Percentiles rank a stretch among this genome's conserved stretches.
Conservation (phyloP, 2,113 vertebrate species). For the Noctilio leporinus region DNA sequence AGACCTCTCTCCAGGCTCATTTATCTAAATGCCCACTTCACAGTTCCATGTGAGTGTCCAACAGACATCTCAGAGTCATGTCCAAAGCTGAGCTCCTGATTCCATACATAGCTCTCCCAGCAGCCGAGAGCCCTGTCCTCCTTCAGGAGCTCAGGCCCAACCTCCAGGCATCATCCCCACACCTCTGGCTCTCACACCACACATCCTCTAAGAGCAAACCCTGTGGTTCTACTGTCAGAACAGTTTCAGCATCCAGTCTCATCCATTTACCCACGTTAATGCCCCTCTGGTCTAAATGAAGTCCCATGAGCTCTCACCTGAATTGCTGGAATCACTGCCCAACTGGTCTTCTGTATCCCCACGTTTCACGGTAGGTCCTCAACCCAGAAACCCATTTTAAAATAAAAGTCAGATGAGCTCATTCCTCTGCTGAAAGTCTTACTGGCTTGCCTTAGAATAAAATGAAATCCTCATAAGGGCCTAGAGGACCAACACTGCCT, state of each 20-base stretch:
- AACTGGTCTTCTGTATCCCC: not conserved
- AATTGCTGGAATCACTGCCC: not conserved
- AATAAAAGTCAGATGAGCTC: not conserved
- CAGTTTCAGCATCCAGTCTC: not conserved
- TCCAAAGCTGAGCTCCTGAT: not conserved
- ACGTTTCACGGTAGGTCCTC: not conserved
- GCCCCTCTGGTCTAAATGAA: not conserved
- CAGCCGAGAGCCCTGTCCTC: not conserved
- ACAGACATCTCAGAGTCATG: rapidly evolving
- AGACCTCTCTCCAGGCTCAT: not conserved
- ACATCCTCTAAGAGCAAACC: not conserved
- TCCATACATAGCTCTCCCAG: not conserved
- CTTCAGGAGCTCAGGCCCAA: not conserved
- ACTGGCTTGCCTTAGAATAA: not conserved
- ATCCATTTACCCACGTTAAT: not conserved
- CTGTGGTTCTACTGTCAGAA: not conserved
- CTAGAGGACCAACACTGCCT: not conserved
- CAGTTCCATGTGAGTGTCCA: not conserved
- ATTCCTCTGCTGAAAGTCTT: not conserved
- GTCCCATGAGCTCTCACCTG: not conserved
- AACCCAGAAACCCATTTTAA: not conserved
- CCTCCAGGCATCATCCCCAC: no score
- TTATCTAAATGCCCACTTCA: not conserved
- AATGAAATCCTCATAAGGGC: not conserved
- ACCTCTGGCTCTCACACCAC: not conserved